A percentile compares a stretch with the other conserved stretches of the same genome.
Evolutionary conservation across 2,113 vertebrate species (phyloP).

Genomic region (Seriola dumerili): DNA sequence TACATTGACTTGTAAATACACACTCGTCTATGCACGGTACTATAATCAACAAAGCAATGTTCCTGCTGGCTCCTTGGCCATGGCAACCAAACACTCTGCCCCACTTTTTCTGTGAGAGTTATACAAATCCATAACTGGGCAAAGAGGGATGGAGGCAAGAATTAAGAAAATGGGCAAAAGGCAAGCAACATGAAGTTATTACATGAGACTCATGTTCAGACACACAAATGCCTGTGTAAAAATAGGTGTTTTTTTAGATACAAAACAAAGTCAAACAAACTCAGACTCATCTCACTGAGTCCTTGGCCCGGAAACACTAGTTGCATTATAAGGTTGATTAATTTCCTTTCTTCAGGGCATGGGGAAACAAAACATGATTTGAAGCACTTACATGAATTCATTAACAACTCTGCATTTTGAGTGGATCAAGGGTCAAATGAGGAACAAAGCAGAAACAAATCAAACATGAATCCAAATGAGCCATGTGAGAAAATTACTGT

Average conservation of each 20-base stretch:
- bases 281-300: not conserved
- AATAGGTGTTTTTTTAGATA: slow-evolving; percentile 30
- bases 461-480: slow-evolving; percentile 70
- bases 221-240: not conserved
- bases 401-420: slow-evolving; percentile 42
- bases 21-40: not conserved
- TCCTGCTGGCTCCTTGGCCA: slow-evolving; percentile 15
- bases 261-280: slow-evolving; percentile 18
- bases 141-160: not conserved
- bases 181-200: not conserved
- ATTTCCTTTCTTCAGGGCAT: slow-evolving; percentile 50
- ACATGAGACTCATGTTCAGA: not conserved
- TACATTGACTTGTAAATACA: slow-evolving; percentile 23
- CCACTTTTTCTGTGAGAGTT: not conserved
- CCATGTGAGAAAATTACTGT: slow-evolving; percentile 58
- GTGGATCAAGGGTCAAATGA: slow-evolving; percentile 56
- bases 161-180: not conserved
- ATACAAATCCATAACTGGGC: slow-evolving; percentile 1
- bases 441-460: slow-evolving; percentile 66
- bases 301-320: slow-evolving; percentile 27
- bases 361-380: slow-evolving; percentile 54
- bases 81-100: not conserved
- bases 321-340: slow-evolving; percentile 38
- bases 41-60: slow-evolving; percentile 34
- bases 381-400: slow-evolving; percentile 39